These are phyloP conservation scores for Sylvietta virens DNA, from an alignment of 2,113 vertebrate genomes.

Conservation along the genomic window DNA sequence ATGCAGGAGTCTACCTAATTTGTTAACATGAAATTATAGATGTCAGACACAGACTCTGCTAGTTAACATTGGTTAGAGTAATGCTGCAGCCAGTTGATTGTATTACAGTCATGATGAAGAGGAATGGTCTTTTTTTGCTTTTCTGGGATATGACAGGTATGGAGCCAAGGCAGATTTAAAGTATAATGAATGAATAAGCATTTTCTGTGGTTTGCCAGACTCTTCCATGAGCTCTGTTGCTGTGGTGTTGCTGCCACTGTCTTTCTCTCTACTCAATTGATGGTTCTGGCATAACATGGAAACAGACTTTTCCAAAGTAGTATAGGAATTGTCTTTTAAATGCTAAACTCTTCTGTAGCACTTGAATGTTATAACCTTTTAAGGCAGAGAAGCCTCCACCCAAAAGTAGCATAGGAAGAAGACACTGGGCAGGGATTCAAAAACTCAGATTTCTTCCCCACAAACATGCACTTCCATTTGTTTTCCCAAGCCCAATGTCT, in stretches of 20 bases:
- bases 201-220: conserved; percentile 13
- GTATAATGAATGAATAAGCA: conserved; percentile 46
- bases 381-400: not conserved
- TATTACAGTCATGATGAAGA: conserved; percentile 67
- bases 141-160: conserved; percentile 57
- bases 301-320: not conserved
- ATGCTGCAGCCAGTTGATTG: conserved; percentile 64
- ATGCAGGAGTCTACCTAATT: conserved; percentile 59
- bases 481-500: not conserved
- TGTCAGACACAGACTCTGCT: conserved; percentile 61
- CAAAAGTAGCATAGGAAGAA: not conserved
- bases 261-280: not conserved
- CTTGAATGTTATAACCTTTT: not conserved
- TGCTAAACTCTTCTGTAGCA: not conserved
- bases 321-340: not conserved
- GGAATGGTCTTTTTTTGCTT: conserved; percentile 57
- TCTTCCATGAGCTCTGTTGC: not conserved
- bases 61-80: conserved; percentile 60
- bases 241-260: not conserved
- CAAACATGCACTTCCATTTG: not conserved
- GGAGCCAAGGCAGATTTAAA: conserved; percentile 56
- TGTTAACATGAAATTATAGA: conserved; percentile 67
- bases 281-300: not conserved
- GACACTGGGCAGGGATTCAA: not conserved
- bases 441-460: not conserved